These are phyloP conservation scores for Mustela lutreola DNA, from an alignment of 2,113 vertebrate species.

Conservation along the genomic window DNA sequence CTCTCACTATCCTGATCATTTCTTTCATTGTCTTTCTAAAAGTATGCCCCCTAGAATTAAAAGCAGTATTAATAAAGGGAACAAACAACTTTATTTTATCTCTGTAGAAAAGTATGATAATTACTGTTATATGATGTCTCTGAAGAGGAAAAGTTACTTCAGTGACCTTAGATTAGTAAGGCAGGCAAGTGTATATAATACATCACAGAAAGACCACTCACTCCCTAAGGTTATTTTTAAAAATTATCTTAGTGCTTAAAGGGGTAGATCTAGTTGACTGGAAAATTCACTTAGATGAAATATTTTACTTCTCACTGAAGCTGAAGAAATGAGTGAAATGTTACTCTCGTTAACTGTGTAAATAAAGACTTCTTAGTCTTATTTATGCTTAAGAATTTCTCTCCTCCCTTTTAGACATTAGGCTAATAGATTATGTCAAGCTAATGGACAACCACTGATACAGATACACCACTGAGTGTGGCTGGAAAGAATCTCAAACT, in stretches of 20 bases:
- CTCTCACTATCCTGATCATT: not conserved
- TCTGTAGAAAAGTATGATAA: not conserved
- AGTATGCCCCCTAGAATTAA: not conserved
- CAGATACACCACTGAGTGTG: not conserved
- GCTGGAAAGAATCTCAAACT: not conserved
- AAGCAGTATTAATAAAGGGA: not conserved
- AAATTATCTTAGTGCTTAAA: not conserved
- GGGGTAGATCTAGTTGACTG: not conserved
- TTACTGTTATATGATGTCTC: not conserved
- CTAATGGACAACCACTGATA: not conserved
- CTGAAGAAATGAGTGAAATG: not conserved
- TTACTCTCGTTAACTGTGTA: not conserved
- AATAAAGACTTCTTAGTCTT: not conserved
- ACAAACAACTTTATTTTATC: not conserved
- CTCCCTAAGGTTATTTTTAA: not conserved
- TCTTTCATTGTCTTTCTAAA: constrained; percentile 5
- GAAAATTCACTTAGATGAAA: not conserved
- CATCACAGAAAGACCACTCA: not conserved
- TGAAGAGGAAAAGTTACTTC: not conserved
- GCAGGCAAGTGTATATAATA: not conserved
- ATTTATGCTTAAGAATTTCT: not conserved
- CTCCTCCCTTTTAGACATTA: not conserved
- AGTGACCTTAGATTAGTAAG: not conserved
- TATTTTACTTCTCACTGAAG: not conserved
- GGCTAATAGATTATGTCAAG: not conserved